Percentiles rank a stretch among this genome's conserved stretches.
phyloP scores from a whole-genome alignment of 2,888 invertebrate genomes.

The Pherbina coryleti region DNA sequence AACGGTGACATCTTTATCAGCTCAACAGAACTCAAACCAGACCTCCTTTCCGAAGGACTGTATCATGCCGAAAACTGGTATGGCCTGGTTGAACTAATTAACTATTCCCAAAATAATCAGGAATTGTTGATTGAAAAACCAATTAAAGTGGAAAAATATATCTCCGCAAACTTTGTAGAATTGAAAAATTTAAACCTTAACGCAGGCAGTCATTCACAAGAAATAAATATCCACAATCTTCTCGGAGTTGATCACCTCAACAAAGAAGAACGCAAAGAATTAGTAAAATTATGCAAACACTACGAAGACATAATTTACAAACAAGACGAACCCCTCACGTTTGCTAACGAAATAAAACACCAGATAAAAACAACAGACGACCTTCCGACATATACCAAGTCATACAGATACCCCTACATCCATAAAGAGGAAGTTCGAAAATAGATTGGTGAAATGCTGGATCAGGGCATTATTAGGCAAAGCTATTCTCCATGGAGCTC shows the following conservation, averaged over 20 bases:
- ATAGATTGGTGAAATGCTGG: constrained; percentile 32
- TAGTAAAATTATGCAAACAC: neutral
- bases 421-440: constrained; percentile 31
- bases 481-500: constrained; percentile 32
- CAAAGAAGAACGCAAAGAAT: neutral
- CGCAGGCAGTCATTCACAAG: too few relatives aligned
- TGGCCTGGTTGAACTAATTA: too few relatives aligned
- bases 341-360: constrained; percentile 35
- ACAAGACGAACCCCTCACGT: neutral
- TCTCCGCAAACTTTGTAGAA: too few relatives aligned
- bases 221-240: neutral
- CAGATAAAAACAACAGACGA: constrained; percentile 46
- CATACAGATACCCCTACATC: constrained; percentile 33
- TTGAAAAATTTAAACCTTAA: too few relatives aligned
- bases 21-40: too few relatives aligned
- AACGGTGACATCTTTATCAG: too few relatives aligned
- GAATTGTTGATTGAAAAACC: too few relatives aligned
- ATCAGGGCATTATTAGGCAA: constrained; percentile 31
- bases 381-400: constrained; percentile 44
- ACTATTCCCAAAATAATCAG: too few relatives aligned
- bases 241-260: neutral
- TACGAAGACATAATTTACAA: constrained; percentile 2
- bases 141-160: too few relatives aligned
- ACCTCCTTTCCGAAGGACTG: too few relatives aligned
- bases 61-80: too few relatives aligned